Evolutionary conservation across 2,113 vertebrate genomes (phyloP).

Genomic region (Telmatochromis bifrenatus): DNA sequence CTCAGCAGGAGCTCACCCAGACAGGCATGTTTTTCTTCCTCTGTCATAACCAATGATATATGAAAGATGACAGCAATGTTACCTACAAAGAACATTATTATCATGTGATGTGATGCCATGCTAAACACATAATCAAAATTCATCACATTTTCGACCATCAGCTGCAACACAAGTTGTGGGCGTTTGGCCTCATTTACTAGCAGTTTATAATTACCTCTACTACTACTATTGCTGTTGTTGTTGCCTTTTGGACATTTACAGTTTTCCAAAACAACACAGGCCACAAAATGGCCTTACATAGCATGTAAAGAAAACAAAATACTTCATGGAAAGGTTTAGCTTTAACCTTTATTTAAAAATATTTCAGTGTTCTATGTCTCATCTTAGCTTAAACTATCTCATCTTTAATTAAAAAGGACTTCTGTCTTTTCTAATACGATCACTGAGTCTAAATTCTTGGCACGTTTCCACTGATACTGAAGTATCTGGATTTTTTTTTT

Average conservation of each 20-base stretch:
- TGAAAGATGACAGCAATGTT: slow-evolving; percentile 25
- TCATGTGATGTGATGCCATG: not conserved
- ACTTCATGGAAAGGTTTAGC: not conserved
- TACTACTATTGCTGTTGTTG: not conserved
- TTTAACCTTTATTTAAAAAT: not conserved
- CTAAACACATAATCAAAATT: slow-evolving; percentile 44
- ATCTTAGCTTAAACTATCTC: not conserved
- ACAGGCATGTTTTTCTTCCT: slow-evolving; percentile 15
- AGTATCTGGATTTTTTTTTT: not conserved
- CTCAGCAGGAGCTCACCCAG: slow-evolving; percentile 10
- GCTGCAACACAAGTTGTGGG: slow-evolving; percentile 33
- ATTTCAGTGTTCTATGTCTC: not conserved
- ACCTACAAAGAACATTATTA: slow-evolving; percentile 16
- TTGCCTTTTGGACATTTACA: not conserved
- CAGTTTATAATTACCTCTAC: not conserved
- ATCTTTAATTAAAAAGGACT: not conserved
- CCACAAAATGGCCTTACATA: fast-evolving
- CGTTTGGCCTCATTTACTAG: not conserved
- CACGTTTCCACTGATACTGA: not conserved
- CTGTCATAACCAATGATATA: slow-evolving; percentile 45
- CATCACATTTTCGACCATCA: slow-evolving; percentile 40
- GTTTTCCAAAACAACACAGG: not conserved
- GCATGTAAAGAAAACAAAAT: not conserved
- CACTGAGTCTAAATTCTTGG: not conserved
- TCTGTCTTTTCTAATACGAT: not conserved